Conservation (phyloP, 2,888 invertebrate genomes). For the Leucophenga maculata region DNA sequence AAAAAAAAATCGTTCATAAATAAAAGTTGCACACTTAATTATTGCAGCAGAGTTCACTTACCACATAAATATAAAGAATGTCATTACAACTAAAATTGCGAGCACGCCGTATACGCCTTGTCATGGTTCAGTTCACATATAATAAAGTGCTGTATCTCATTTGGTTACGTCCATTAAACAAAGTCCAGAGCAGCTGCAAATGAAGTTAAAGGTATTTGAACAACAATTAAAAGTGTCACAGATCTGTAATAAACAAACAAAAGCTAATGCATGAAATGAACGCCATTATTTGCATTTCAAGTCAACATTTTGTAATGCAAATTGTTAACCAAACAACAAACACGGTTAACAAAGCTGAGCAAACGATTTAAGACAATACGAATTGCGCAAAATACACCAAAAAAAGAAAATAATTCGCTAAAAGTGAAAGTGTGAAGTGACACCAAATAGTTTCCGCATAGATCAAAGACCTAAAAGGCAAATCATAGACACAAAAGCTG, state of each 20-base stretch:
- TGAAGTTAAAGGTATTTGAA: not conserved
- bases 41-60: slow-evolving; percentile 46
- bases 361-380: not conserved
- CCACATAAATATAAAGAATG: slow-evolving; percentile 65
- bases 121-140: slow-evolving; percentile 44
- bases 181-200: slow-evolving; percentile 8
- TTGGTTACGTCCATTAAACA: not conserved
- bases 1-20: not conserved
- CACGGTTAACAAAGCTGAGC: slow-evolving; percentile 42
- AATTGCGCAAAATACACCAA: not conserved
- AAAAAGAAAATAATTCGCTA: too few species aligned
- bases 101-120: slow-evolving; percentile 65
- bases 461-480: too few species aligned
- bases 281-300: not conserved
- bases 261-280: not conserved
- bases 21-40: not conserved
- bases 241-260: not conserved
- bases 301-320: slow-evolving; percentile 16
- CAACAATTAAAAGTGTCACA: not conserved
- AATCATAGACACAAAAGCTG: not conserved
- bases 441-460: not conserved
- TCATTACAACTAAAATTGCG: slow-evolving; percentile 62
- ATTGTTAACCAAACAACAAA: slow-evolving; percentile 37
- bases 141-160: not conserved
- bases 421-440: slow-evolving; percentile 52